These are phyloP conservation scores for Ramphastos sulfuratus DNA, from an alignment of 2,113 vertebrate species.

Conservation along the genomic window DNA sequence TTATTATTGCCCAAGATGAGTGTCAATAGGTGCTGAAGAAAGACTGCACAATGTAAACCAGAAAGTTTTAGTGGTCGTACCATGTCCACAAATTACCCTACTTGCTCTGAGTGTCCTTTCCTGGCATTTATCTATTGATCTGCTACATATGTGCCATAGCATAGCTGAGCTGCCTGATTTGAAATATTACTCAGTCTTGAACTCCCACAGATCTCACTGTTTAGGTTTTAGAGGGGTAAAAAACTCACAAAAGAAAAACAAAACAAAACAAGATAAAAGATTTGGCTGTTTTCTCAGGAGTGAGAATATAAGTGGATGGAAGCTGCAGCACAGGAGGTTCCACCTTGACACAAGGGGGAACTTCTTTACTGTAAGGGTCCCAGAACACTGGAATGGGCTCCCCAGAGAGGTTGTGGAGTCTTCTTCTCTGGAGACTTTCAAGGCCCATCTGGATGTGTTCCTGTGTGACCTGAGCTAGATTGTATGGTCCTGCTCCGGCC, in stretches of 20 bases:
- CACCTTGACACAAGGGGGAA: too few species aligned
- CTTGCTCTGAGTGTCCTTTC: not conserved
- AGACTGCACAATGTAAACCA: not conserved
- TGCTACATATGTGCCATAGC: not conserved
- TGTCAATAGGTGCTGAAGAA: not conserved
- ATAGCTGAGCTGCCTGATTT: not conserved
- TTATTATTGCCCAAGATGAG: not conserved
- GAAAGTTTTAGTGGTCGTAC: not conserved
- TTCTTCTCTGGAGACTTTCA: too few species aligned
- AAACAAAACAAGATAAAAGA: not conserved
- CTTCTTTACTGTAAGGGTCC: too few species aligned
- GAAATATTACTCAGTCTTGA: not conserved
- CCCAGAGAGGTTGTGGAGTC: too few species aligned
- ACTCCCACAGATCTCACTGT: not conserved
- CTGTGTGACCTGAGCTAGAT: too few species aligned
- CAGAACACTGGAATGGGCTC: too few species aligned
- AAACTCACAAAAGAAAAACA: not conserved
- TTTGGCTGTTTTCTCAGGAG: not conserved
- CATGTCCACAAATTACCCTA: not conserved
- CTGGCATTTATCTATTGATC: not conserved
- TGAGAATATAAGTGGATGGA: too few species aligned
- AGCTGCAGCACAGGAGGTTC: too few species aligned
- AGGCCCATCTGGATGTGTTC: too few species aligned
- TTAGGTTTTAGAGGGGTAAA: not conserved
- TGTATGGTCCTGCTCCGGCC: too few species aligned